Evolutionary conservation across 1,140 invertebrate species (phyloP).

Genomic region (Cotesia typhae): DNA sequence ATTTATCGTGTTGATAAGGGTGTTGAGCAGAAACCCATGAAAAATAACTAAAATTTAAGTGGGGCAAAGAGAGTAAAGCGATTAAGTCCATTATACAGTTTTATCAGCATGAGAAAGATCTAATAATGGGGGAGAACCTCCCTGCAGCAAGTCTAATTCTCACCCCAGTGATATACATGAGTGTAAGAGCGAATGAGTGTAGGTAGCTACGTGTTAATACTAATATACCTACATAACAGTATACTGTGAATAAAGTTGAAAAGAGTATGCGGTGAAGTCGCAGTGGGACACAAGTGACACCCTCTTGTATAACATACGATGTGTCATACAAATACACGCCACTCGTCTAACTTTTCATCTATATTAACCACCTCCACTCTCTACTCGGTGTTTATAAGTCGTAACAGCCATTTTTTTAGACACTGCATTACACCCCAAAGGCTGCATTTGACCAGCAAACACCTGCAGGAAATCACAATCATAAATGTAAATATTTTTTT

Average conservation of each 20-base stretch:
- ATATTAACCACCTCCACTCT: conserved; percentile 22
- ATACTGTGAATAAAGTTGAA: not conserved
- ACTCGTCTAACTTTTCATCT: conserved; percentile 41
- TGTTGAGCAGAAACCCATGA: conserved; percentile 55
- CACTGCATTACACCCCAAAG: conserved; percentile 17
- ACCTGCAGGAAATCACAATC: conserved; percentile 67
- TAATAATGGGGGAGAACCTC: conserved; percentile 51
- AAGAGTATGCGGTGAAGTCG: not conserved
- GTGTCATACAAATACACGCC: conserved; percentile 62
- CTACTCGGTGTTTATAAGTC: conserved; percentile 9
- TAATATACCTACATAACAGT: too few species aligned
- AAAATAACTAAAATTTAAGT: conserved; percentile 65
- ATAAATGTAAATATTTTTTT: conserved; percentile 66
- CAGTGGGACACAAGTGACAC: conserved; percentile 18
- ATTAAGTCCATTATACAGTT: conserved; percentile 65
- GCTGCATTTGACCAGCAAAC: conserved; percentile 41
- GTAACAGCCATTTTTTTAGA: conserved; percentile 29
- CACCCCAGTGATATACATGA: conserved; percentile 37
- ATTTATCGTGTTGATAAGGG: conserved; percentile 47
- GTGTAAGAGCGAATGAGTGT: not conserved
- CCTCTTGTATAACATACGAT: conserved; percentile 48
- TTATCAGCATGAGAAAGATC: conserved; percentile 68
- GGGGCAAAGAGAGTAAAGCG: conserved; percentile 55
- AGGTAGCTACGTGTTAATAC: not conserved
- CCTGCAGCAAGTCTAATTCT: conserved; percentile 48